These are phyloP conservation scores for Odontomyia ornata DNA, from an alignment of 2,888 invertebrate genomes.

Conservation along the genomic window DNA sequence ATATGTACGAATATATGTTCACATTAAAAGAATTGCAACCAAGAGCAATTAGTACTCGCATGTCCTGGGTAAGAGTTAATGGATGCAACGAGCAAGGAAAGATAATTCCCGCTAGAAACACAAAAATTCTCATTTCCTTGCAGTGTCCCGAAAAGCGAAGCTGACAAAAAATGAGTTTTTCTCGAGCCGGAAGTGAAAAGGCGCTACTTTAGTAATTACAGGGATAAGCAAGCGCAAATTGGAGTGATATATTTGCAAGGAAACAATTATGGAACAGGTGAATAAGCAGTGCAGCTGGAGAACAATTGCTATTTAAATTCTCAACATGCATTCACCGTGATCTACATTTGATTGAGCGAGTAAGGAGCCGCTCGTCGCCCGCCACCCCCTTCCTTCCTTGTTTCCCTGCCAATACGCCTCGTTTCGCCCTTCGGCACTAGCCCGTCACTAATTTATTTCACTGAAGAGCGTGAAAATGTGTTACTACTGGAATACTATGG, in stretches of 20 bases:
- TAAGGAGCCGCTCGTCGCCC: not conserved
- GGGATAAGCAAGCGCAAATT: constrained; percentile 31
- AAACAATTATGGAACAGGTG: constrained; percentile 26
- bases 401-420: not conserved
- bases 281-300: not conserved
- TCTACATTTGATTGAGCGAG: constrained; percentile 27
- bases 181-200: not conserved
- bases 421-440: not conserved
- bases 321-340: constrained; percentile 1
- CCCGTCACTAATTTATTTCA: constrained; percentile 13
- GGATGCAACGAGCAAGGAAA: not conserved
- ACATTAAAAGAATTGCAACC: not conserved
- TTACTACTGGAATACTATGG: constrained; percentile 15
- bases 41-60: constrained; percentile 10
- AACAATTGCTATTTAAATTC: constrained; percentile 26
- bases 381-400: not conserved
- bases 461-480: constrained; percentile 25
- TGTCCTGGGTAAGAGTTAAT: not conserved
- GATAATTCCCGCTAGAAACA: not conserved
- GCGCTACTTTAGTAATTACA: constrained; percentile 39
- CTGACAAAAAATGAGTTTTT: not conserved
- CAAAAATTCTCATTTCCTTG: not conserved
- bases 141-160: not conserved
- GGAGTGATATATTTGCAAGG: constrained; percentile 21
- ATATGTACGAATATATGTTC: not conserved